Evolutionary conservation across 2,113 vertebrate genomes (phyloP).

Genomic region (Carassius gibelio): DNA sequence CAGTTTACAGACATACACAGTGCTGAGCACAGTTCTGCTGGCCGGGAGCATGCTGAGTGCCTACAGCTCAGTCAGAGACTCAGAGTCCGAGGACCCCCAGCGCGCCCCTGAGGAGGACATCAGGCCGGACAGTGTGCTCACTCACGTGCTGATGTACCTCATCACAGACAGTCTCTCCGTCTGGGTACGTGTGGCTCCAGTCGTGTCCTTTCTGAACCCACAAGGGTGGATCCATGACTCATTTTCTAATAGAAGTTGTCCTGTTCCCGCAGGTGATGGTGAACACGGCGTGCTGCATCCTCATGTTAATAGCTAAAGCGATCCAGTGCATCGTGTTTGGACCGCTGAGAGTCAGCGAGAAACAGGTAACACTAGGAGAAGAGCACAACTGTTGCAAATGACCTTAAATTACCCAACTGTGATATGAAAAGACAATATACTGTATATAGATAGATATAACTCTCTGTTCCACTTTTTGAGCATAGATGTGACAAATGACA

Average conservation of each 20-base stretch:
- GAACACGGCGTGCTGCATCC: slow-evolving; percentile 55
- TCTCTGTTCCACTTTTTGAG: no score
- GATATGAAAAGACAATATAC: no score
- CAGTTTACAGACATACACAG: slow-evolving; percentile 90
- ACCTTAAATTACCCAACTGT: not conserved
- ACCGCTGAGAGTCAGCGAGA: slow-evolving; percentile 53
- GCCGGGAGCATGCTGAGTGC: slow-evolving; percentile 84
- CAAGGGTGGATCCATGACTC: not conserved
- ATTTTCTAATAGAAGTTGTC: not conserved
- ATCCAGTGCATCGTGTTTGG: slow-evolving; percentile 57
- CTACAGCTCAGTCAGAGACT: slow-evolving; percentile 78
- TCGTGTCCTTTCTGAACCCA: not conserved
- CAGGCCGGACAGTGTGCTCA: slow-evolving; percentile 60
- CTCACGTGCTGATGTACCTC: slow-evolving; percentile 81
- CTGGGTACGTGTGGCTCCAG: slow-evolving; percentile 75
- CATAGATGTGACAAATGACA: no score
- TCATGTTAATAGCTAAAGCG: slow-evolving; percentile 57
- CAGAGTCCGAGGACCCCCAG: slow-evolving; percentile 63
- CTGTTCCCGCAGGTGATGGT: slow-evolving; percentile 52
- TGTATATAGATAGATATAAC: no score
- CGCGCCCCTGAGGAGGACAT: slow-evolving; percentile 43
- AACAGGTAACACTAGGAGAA: slow-evolving; percentile 23
- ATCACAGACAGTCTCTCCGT: slow-evolving; percentile 88
- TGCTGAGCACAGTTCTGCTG: slow-evolving; percentile 84
- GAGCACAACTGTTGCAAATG: not conserved